Evolutionary conservation across 2,888 invertebrate species (phyloP).

Genomic region (Limnephilus lunatus): DNA sequence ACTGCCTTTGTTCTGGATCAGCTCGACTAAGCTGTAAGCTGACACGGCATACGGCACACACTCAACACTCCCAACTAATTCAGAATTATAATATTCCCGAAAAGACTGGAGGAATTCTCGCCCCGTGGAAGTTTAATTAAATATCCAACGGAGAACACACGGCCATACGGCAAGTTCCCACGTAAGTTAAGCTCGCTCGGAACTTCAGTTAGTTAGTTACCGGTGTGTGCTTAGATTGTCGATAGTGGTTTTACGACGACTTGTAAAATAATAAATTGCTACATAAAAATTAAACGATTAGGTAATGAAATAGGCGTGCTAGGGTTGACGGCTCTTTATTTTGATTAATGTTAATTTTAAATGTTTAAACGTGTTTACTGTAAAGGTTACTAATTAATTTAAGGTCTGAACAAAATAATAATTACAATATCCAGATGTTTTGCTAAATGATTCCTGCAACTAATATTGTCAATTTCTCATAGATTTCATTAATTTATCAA

Average conservation of each 20-base stretch:
- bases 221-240: not conserved
- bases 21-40: not conserved
- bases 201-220: slow-evolving; percentile 18
- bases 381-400: not conserved
- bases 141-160: slow-evolving; percentile 21
- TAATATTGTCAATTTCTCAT: too few relatives aligned
- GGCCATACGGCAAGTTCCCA: slow-evolving; percentile 33
- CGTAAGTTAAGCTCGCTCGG: slow-evolving; percentile 9
- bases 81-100: not conserved
- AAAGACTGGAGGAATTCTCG: slow-evolving; percentile 33
- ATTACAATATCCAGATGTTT: too few relatives aligned
- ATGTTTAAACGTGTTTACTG: not conserved
- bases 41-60: not conserved
- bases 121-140: slow-evolving; percentile 34
- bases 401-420: too few relatives aligned
- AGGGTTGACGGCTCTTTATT: not conserved
- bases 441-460: too few relatives aligned
- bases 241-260: not conserved
- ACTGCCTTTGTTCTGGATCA: not conserved
- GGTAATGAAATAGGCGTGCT: not conserved
- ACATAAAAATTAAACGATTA: not conserved
- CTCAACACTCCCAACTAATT: not conserved
- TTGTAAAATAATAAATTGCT: not conserved
- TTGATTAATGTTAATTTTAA: not conserved
- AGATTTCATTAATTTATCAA: too few relatives aligned